Conservation (phyloP, 1,140 invertebrate species). For the Andrena cerasifolii region DNA sequence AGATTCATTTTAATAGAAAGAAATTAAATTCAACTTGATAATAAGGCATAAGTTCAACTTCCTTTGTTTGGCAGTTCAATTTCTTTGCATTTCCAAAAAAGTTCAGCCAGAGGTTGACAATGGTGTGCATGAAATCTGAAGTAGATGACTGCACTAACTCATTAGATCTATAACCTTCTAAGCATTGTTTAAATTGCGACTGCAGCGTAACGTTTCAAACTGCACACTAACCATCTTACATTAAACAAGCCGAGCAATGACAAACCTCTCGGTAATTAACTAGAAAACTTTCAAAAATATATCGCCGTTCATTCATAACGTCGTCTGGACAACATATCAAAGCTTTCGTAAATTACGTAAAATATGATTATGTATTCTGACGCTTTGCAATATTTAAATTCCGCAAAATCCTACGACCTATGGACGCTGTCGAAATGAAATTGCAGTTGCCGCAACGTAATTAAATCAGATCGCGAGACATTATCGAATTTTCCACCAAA, state of each 20-base stretch:
- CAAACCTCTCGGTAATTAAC: constrained; percentile 40
- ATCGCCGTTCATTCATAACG: constrained; percentile 20
- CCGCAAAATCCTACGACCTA: no score
- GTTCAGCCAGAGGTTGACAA: no score
- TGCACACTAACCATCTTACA: not conserved
- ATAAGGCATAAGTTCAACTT: no score
- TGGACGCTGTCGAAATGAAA: constrained; percentile 4
- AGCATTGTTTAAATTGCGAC: constrained; percentile 10
- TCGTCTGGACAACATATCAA: not conserved
- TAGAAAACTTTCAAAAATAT: constrained; percentile 5
- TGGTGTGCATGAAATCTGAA: no score
- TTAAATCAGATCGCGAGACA: not conserved
- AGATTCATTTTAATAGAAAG: no score
- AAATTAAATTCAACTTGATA: no score
- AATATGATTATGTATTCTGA: not conserved
- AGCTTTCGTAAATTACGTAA: not conserved
- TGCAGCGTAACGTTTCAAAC: constrained; percentile 9
- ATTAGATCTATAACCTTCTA: not conserved
- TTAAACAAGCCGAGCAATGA: constrained; percentile 12
- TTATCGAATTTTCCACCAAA: not conserved
- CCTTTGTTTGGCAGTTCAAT: no score
- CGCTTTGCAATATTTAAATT: not conserved
- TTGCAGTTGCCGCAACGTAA: not conserved
- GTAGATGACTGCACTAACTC: no score
- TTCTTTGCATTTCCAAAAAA: no score